Conservation (phyloP, 2,113 vertebrate genomes). For the Ramphastos sulfuratus region DNA sequence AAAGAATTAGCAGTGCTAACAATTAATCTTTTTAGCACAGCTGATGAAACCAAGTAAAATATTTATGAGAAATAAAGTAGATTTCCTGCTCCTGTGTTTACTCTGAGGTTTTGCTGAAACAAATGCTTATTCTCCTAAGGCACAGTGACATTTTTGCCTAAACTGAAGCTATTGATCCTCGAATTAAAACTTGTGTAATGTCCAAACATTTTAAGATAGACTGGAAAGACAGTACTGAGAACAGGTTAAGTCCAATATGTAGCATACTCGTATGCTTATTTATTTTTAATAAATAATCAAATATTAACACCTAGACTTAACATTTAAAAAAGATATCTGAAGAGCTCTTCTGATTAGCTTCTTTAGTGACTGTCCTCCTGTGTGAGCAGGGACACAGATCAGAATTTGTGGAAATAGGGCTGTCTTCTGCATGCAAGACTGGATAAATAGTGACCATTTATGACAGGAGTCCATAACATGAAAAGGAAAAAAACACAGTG, state of each 20-base stretch:
- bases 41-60: slow-evolving; percentile 15
- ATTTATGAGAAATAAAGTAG: slow-evolving; percentile 11
- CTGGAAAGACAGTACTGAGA: slow-evolving; percentile 4
- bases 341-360: not conserved
- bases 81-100: not conserved
- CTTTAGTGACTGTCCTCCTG: not conserved
- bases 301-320: not conserved
- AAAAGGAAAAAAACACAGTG: not conserved
- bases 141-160: slow-evolving; percentile 27
- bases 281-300: not conserved
- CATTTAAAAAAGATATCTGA: not conserved
- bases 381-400: not conserved
- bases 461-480: not conserved
- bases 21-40: not conserved
- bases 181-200: slow-evolving; percentile 27
- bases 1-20: not conserved
- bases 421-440: not conserved
- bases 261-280: not conserved
- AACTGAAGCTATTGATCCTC: slow-evolving; percentile 18
- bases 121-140: not conserved
- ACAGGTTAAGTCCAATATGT: not conserved
- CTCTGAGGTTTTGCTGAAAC: not conserved
- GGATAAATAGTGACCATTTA: accelerated
- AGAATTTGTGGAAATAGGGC: not conserved
- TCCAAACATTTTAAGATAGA: slow-evolving; percentile 35